A percentile compares a stretch with the other conserved stretches of the same genome.
Conservation (phyloP, 2,797 vertebrate species). For the Rhinogobio ventralis region DNA sequence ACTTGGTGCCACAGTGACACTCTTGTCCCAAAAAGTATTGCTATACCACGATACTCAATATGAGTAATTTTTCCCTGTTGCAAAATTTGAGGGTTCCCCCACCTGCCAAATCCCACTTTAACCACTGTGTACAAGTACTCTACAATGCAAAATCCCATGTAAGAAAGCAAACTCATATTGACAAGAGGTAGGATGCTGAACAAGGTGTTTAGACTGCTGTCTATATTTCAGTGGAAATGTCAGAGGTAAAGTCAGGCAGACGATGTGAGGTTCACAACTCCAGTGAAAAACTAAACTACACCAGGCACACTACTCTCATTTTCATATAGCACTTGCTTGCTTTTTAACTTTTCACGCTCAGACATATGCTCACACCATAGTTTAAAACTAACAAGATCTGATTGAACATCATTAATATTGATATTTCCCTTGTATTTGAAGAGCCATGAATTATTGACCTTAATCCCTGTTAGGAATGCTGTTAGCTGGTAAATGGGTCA, state of each 20-base stretch:
- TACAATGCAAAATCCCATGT: constrained; percentile 14
- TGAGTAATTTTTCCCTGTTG: no score
- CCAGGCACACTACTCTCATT: background rate
- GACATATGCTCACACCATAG: background rate
- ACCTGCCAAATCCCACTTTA: no score
- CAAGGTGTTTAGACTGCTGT: constrained; percentile 24
- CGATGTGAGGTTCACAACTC: background rate
- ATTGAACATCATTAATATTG: constrained; percentile 41
- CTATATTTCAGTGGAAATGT: constrained; percentile 5
- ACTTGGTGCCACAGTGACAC: no score
- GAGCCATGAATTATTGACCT: constrained; percentile 30
- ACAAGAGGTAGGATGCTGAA: constrained; percentile 23
- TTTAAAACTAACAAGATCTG: constrained; percentile 12
- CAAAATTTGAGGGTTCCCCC: no score
- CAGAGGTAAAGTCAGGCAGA: background rate
- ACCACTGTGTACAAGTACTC: background rate
- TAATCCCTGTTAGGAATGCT: constrained; percentile 15
- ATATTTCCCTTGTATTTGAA: constrained; percentile 47
- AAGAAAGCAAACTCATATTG: constrained; percentile 19
- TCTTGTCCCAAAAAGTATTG: no score
- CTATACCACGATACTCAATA: no score
- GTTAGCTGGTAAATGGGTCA: constrained; percentile 28
- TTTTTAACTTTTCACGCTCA: constrained; percentile 5
- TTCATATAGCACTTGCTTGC: background rate
- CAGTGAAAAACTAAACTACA: background rate